Conservation (phyloP, 2,113 vertebrate genomes). For the Indri indri region DNA sequence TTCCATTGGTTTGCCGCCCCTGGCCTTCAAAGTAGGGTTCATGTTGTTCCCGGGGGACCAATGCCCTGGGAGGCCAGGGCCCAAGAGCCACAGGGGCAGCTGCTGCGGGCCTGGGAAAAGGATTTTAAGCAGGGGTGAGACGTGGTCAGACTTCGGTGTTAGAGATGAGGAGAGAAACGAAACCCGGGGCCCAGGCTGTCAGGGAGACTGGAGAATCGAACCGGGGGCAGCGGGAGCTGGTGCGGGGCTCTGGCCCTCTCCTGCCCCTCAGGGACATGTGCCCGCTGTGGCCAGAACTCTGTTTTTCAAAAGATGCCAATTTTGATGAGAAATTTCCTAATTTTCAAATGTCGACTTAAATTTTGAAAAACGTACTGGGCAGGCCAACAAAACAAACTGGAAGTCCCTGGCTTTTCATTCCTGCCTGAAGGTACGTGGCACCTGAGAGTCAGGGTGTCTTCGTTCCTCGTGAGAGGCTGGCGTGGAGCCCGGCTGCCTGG, state of each 20-base stretch:
- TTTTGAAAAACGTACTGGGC: neutral
- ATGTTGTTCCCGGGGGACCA: neutral
- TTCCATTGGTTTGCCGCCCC: neutral
- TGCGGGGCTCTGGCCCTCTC: neutral
- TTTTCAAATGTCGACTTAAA: neutral
- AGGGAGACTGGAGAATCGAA: neutral
- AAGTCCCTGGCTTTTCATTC: no score
- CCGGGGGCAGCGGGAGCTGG: no score
- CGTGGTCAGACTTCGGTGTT: neutral
- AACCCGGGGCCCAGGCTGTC: neutral
- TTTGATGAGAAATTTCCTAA: neutral
- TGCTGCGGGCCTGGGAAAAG: neutral
- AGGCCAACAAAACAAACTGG: neutral
- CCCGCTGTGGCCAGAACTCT: neutral
- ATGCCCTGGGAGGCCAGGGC: neutral
- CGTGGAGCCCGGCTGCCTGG: rapidly evolving
- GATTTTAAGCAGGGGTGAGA: neutral
- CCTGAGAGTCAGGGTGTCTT: no score
- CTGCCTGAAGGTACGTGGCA: neutral
- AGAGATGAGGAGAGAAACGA: neutral
- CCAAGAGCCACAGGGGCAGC: neutral
- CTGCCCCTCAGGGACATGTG: neutral
- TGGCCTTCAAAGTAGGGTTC: neutral
- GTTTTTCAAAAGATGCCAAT: neutral
- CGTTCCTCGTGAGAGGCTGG: neutral